Percentiles rank a stretch among this genome's conserved stretches.
These are phyloP conservation scores for Alethe castanea DNA, from an alignment of 2,113 vertebrate species.

Conservation along the genomic window DNA sequence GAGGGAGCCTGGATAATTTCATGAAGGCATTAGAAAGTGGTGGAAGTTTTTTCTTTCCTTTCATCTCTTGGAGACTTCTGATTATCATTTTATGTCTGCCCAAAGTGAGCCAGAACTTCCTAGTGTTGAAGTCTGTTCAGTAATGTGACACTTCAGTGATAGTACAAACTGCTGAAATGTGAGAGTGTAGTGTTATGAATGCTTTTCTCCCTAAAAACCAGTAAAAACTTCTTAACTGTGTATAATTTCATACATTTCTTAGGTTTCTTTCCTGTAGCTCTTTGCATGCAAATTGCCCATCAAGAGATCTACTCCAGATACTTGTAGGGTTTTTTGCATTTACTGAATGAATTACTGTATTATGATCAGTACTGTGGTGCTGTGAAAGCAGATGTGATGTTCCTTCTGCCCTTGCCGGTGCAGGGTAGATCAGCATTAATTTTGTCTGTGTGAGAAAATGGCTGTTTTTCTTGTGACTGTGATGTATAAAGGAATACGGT, in stretches of 20 bases:
- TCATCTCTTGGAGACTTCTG: background rate
- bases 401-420: background rate
- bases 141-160: background rate
- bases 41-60: background rate
- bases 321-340: background rate
- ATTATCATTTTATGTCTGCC: background rate
- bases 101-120: background rate
- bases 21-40: background rate
- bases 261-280: background rate
- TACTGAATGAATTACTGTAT: background rate
- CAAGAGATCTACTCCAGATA: background rate
- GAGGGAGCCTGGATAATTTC: slow-evolving; percentile 43
- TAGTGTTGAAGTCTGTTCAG: background rate
- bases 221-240: background rate
- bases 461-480: background rate
- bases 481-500: background rate
- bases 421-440: background rate
- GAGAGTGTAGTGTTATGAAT: background rate
- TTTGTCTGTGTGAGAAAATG: background rate
- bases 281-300: background rate
- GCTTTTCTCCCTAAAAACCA: background rate
- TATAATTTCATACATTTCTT: background rate
- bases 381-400: background rate
- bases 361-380: background rate
- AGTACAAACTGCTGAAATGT: background rate